A percentile compares a stretch with the other conserved stretches of the same genome.
Conservation (phyloP, 2,797 vertebrate species). For the Hoplostethus atlanticus region DNA sequence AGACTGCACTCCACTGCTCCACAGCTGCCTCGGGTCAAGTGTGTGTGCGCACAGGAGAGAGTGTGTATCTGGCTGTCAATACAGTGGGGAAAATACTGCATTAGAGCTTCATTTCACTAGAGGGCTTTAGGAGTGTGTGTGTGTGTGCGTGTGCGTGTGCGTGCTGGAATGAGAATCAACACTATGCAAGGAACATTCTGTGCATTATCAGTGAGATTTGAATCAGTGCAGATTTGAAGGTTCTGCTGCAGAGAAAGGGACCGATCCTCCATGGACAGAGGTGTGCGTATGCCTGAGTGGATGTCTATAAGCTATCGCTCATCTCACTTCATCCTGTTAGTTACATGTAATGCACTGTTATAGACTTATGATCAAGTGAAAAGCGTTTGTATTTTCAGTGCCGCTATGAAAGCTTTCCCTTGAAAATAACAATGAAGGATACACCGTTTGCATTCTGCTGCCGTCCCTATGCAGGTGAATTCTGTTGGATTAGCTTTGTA, state of each 20-base stretch:
- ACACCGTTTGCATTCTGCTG: neutral
- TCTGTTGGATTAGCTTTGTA: neutral
- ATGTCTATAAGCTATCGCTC: slow-evolving; percentile 17
- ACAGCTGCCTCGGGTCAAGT: slow-evolving; percentile 49
- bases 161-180: neutral
- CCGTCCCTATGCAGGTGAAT: neutral
- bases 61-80: slow-evolving; percentile 36
- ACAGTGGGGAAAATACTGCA: slow-evolving; percentile 25
- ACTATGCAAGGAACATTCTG: no score
- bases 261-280: neutral
- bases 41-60: slow-evolving; percentile 3
- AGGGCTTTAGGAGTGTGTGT: slow-evolving; percentile 12
- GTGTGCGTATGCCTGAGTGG: neutral
- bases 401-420: neutral
- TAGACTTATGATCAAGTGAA: no score
- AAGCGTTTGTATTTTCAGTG: no score
- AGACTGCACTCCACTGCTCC: slow-evolving; percentile 45
- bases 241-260: neutral
- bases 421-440: neutral
- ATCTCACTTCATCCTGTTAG: slow-evolving; percentile 7
- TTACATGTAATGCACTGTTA: no score
- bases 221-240: no score
- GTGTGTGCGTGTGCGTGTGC: neutral
- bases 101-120: slow-evolving; percentile 42
- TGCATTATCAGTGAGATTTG: no score